Conservation (phyloP, 2,888 invertebrate species). For the Meloe dianella region DNA sequence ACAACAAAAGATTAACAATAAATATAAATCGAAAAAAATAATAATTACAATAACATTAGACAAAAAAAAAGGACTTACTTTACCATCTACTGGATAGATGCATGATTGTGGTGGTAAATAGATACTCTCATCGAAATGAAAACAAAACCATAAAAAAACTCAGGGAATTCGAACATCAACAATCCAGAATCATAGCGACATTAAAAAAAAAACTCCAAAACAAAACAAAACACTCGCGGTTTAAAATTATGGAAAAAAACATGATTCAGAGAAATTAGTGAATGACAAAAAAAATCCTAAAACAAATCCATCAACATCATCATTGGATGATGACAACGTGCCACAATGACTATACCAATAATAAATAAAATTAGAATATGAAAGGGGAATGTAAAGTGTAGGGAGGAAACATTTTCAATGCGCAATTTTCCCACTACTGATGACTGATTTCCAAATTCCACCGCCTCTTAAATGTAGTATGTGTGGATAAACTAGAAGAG, state of each 20-base stretch:
- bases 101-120: neutral
- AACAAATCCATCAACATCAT: conserved; percentile 8
- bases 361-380: neutral
- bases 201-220: neutral
- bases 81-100: too few species aligned
- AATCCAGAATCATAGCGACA: neutral
- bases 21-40: too few species aligned
- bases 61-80: neutral
- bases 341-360: neutral
- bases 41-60: neutral
- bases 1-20: too few species aligned
- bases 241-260: neutral
- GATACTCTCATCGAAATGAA: neutral
- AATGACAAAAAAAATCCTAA: conserved; percentile 9
- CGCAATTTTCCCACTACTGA: conserved; percentile 56
- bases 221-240: neutral
- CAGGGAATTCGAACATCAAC: neutral
- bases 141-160: neutral
- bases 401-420: conserved; percentile 50
- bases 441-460: neutral
- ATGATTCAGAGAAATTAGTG: neutral
- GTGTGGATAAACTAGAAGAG: conserved; percentile 32
- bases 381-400: conserved; percentile 33
- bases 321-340: neutral
- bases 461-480: neutral